Evolutionary conservation across 2,113 vertebrate genomes (phyloP).

Genomic region (Boulengeromyrus knoepffleri): DNA sequence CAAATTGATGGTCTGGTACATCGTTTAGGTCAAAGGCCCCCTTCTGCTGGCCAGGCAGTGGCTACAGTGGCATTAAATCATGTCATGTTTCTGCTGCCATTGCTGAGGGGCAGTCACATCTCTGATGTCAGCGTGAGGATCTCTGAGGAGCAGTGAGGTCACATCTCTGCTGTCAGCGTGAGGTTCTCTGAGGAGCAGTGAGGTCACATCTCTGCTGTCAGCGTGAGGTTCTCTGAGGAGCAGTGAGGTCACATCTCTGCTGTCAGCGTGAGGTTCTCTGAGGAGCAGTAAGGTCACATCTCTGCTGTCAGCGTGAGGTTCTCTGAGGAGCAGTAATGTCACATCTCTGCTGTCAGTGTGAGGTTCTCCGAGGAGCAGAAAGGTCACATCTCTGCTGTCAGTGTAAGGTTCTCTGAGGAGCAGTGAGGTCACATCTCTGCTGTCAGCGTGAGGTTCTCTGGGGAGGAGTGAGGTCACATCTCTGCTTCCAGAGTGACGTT

Average conservation of each 20-base stretch:
- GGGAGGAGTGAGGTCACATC: neutral
- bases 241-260: neutral
- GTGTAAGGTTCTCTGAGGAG: neutral
- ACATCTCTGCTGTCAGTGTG: neutral
- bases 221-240: neutral
- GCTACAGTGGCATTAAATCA: neutral
- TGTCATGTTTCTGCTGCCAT: neutral
- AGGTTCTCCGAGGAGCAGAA: neutral
- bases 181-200: neutral
- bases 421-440: neutral
- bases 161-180: neutral
- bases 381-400: no score
- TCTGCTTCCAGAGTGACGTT: no score
- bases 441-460: neutral
- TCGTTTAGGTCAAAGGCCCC: neutral
- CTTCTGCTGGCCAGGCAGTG: neutral
- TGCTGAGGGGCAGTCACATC: neutral
- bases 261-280: neutral
- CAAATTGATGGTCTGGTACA: slow-evolving; percentile 22
- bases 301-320: neutral
- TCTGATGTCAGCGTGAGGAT: neutral
- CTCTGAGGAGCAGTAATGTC: neutral
- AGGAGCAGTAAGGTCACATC: neutral
- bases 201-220: neutral
- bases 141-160: neutral